phyloP scores from a whole-genome alignment of 1,140 invertebrate species.

The Drosophila albomicans region DNA sequence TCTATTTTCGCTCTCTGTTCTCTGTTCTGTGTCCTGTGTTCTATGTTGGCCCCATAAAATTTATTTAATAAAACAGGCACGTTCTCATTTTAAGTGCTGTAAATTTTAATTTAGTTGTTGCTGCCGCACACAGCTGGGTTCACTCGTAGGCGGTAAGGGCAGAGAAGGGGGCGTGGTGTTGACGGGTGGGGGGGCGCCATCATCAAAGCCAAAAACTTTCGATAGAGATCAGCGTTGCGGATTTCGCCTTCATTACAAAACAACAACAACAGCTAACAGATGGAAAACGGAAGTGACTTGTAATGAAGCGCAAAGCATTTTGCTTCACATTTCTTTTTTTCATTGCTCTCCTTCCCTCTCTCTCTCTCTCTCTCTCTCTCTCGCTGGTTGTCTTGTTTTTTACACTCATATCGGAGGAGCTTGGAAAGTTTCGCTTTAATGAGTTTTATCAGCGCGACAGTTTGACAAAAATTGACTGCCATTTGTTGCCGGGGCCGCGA shows the following conservation, averaged over 20 bases:
- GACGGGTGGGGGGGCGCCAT: conserved; percentile 30
- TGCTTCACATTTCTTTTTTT: conserved; percentile 55
- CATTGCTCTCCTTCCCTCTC: conserved; percentile 12
- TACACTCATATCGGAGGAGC: conserved; percentile 47
- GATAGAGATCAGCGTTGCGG: conserved; percentile 73
- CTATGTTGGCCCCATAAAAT: conserved; percentile 58
- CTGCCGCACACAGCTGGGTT: conserved; percentile 66
- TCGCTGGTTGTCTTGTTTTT: conserved; percentile 11
- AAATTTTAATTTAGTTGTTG: conserved; percentile 84
- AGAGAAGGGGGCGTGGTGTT: conserved; percentile 9
- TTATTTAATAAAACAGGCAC: conserved; percentile 81
- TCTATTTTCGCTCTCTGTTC: background rate
- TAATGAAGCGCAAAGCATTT: conserved; percentile 68
- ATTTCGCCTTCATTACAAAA: conserved; percentile 68
- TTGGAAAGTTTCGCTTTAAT: conserved; percentile 73
- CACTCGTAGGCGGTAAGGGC: conserved; percentile 14
- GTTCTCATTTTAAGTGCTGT: conserved; percentile 82
- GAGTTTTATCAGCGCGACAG: conserved; percentile 74
- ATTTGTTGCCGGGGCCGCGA: conserved; percentile 60
- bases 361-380: background rate
- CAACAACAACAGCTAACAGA: conserved; percentile 39
- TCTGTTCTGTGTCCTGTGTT: background rate
- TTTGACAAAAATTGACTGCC: conserved; percentile 69
- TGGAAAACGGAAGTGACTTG: conserved; percentile 70
- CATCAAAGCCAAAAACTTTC: conserved; percentile 77